Conservation (phyloP, 2,797 vertebrate genomes). For the Muscicapa striata region DNA sequence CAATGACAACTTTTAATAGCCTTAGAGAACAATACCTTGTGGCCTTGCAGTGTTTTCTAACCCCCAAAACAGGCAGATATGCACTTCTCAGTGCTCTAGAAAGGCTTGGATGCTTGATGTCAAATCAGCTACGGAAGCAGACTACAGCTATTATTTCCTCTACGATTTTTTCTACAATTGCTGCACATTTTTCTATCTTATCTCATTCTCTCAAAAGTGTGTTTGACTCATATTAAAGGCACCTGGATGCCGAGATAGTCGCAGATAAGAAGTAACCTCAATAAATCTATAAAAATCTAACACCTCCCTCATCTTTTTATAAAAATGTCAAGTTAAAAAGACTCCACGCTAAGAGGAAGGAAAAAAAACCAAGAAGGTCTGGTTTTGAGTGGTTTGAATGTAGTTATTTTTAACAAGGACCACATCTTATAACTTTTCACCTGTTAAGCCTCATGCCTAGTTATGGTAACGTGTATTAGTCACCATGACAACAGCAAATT, state of each 20-base stretch:
- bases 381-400: background rate
- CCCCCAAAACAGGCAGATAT: background rate
- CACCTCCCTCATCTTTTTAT: background rate
- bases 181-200: background rate
- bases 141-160: background rate
- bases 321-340: background rate
- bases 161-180: background rate
- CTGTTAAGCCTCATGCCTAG: slow-evolving; percentile 19
- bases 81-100: background rate
- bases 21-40: background rate
- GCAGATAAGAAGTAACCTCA: background rate
- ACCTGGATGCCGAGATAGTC: background rate
- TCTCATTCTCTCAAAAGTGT: background rate
- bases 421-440: slow-evolving; percentile 11
- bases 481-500: slow-evolving; percentile 54
- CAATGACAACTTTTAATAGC: background rate
- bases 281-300: background rate
- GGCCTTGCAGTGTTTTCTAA: background rate
- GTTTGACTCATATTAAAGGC: background rate
- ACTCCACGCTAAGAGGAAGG: background rate
- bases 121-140: background rate
- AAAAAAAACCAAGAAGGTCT: background rate
- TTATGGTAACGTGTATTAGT: slow-evolving; percentile 28
- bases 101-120: background rate
- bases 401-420: background rate